phyloP scores from a whole-genome alignment of 2,797 vertebrate genomes.

The Staurois parvus region DNA sequence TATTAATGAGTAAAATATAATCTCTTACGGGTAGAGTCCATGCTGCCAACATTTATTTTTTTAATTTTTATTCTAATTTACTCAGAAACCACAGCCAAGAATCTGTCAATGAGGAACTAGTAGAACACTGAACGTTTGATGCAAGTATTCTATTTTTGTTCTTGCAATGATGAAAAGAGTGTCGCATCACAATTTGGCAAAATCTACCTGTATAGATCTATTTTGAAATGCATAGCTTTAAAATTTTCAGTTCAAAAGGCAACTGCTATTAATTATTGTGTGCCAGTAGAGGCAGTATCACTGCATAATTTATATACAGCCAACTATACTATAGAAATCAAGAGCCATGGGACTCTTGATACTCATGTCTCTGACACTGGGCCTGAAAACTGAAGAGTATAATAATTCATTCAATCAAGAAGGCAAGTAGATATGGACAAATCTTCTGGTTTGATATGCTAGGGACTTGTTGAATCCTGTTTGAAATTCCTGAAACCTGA shows the following conservation, averaged over 20 bases:
- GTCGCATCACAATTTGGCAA: background rate
- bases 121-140: conserved; percentile 42
- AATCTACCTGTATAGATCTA: background rate
- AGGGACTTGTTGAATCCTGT: too few relatives aligned
- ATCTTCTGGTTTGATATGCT: too few relatives aligned
- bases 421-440: too few relatives aligned
- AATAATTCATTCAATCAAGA: too few relatives aligned
- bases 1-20: conserved; percentile 47
- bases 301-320: too few relatives aligned
- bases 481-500: too few relatives aligned
- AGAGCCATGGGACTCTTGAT: too few relatives aligned
- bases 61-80: conserved; percentile 59
- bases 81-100: conserved; percentile 64
- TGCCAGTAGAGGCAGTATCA: too few relatives aligned
- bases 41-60: conserved; percentile 56
- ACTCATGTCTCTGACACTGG: too few relatives aligned
- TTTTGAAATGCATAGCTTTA: background rate
- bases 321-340: too few relatives aligned
- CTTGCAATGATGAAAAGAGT: conserved; percentile 60
- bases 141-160: conserved; percentile 62
- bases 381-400: too few relatives aligned
- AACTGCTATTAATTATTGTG: too few relatives aligned
- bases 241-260: background rate
- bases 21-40: conserved; percentile 22
- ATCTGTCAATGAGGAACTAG: conserved; percentile 62